Conservation (phyloP, 2,888 invertebrate genomes). For the Rhodophaea formosa region DNA sequence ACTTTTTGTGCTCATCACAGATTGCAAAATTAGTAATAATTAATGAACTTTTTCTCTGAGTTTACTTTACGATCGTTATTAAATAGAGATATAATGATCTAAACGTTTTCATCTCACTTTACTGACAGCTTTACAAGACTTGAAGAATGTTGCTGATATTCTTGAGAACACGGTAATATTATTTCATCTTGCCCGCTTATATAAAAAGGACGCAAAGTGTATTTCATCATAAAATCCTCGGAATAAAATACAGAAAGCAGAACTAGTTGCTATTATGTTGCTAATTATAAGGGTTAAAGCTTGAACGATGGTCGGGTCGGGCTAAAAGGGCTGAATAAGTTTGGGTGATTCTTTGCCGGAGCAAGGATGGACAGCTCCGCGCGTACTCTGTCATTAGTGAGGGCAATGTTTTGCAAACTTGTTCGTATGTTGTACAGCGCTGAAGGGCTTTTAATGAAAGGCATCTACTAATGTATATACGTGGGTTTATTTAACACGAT, state of each 20-base stretch:
- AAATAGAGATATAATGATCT: no score
- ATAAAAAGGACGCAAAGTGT: not conserved
- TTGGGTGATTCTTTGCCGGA: slow-evolving; percentile 62
- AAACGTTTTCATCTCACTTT: no score
- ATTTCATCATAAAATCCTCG: not conserved
- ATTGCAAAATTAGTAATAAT: no score
- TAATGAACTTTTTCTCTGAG: no score
- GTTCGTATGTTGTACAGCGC: slow-evolving; percentile 42
- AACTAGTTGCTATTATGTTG: slow-evolving; percentile 47
- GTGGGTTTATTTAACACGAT: not conserved
- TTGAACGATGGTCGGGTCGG: slow-evolving; percentile 48
- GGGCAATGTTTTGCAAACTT: slow-evolving; percentile 60
- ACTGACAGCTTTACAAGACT: no score
- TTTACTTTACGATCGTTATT: no score
- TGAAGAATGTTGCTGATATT: no score
- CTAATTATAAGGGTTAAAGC: slow-evolving; percentile 65
- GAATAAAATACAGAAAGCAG: slow-evolving; percentile 30
- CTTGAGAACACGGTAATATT: not conserved
- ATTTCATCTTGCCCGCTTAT: no score
- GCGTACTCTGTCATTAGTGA: slow-evolving; percentile 61
- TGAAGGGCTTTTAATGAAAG: slow-evolving; percentile 61
- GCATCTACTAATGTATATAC: slow-evolving; percentile 34
- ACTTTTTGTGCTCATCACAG: no score
- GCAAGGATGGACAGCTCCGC: slow-evolving; percentile 44
- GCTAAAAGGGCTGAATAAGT: slow-evolving; percentile 64